phyloP scores from a whole-genome alignment of 1,140 invertebrate genomes.

The Venustaconcha ellipsiformis region DNA sequence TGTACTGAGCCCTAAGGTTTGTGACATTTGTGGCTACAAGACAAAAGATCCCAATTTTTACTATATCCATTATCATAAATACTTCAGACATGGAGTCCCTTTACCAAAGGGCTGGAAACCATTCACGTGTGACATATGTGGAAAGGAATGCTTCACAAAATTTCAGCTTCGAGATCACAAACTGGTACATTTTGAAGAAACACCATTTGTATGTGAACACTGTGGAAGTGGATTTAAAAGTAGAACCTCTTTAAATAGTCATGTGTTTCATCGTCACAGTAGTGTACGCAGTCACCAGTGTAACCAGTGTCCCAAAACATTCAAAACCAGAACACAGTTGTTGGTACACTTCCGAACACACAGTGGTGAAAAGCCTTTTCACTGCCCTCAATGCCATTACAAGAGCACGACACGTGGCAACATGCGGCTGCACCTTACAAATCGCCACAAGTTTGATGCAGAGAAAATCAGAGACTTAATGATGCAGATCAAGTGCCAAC shows the following conservation, averaged over 20 bases:
- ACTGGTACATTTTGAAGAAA: slow-evolving; percentile 49
- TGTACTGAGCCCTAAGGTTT: slow-evolving; percentile 36
- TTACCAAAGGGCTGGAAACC: slow-evolving; percentile 57
- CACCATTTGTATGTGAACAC: slow-evolving; percentile 51
- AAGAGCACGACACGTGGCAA: slow-evolving; percentile 55
- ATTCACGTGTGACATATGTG: slow-evolving; percentile 59
- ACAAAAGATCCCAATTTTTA: slow-evolving; percentile 52
- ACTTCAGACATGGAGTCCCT: slow-evolving; percentile 57
- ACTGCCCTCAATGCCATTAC: slow-evolving; percentile 87
- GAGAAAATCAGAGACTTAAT: slow-evolving; percentile 40
- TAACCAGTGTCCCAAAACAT: slow-evolving; percentile 96
- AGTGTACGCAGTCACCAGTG: slow-evolving; percentile 81
- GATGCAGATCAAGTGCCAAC: slow-evolving; percentile 2
- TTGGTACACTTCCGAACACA: slow-evolving; percentile 98
- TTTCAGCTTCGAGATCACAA: slow-evolving; percentile 53
- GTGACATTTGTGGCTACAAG: slow-evolving; percentile 58
- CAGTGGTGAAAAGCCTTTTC: slow-evolving; percentile 90
- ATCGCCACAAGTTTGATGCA: slow-evolving; percentile 44
- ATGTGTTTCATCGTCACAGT: slow-evolving; percentile 53
- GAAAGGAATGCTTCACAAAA: slow-evolving; percentile 58
- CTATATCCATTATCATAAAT: slow-evolving; percentile 63
- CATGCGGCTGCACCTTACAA: slow-evolving; percentile 53
- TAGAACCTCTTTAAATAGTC: slow-evolving; percentile 51
- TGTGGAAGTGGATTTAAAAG: slow-evolving; percentile 58
- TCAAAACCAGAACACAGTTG: slow-evolving; percentile 98